These are phyloP conservation scores for Drosophila elegans DNA, from an alignment of 1,140 invertebrate genomes.

Conservation along the genomic window DNA sequence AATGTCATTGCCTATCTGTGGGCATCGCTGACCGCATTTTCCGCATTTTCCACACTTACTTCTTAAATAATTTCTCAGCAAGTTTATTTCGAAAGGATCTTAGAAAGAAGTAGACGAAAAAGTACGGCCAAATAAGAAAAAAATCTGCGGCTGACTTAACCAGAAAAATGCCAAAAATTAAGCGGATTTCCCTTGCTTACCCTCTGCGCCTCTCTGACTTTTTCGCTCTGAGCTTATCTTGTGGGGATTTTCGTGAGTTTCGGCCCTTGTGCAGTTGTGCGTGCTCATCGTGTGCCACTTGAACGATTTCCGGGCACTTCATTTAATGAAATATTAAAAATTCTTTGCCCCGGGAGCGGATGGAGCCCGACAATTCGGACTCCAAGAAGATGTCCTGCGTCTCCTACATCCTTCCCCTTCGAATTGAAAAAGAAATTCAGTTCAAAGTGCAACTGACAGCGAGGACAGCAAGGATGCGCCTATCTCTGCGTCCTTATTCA, in stretches of 20 bases:
- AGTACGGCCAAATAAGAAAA: slow-evolving; percentile 42
- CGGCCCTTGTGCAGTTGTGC: slow-evolving; percentile 63
- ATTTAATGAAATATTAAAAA: slow-evolving; percentile 85
- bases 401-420: background rate
- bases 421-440: slow-evolving; percentile 30
- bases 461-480: slow-evolving; percentile 33
- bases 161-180: slow-evolving; percentile 81
- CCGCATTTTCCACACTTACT: slow-evolving; percentile 20
- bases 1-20: slow-evolving; percentile 41
- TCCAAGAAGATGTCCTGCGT: slow-evolving; percentile 33
- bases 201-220: background rate
- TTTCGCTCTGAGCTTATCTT: slow-evolving; percentile 42
- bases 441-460: slow-evolving; percentile 57
- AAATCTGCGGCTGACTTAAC: slow-evolving; percentile 74
- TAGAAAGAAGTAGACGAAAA: slow-evolving; percentile 13
- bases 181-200: slow-evolving; percentile 59
- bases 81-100: slow-evolving; percentile 38
- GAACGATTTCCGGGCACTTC: slow-evolving; percentile 80
- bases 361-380: slow-evolving; percentile 29
- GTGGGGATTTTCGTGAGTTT: slow-evolving; percentile 47
- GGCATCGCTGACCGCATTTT: slow-evolving; percentile 4
- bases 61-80: slow-evolving; percentile 70
- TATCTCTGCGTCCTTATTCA: slow-evolving; percentile 10
- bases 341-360: slow-evolving; percentile 48
- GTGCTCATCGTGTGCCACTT: slow-evolving; percentile 79